phyloP scores from a whole-genome alignment of 2,888 invertebrate genomes.

The Branchellion lobata region DNA sequence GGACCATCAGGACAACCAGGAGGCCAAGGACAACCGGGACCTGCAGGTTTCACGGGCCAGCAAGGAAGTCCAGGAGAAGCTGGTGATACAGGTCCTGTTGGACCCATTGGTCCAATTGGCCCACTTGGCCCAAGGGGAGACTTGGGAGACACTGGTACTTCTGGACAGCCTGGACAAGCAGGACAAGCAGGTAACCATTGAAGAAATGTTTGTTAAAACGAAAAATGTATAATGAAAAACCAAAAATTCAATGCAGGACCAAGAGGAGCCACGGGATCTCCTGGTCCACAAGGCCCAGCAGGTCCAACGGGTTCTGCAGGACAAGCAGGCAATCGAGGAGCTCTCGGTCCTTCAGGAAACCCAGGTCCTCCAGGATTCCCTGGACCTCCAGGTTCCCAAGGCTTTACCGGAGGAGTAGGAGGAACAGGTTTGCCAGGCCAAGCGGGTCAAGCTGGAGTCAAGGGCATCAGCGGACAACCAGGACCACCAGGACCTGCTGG shows the following conservation, averaged over 20 bases:
- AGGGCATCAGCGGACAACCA: constrained; percentile 66
- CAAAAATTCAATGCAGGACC: constrained; percentile 2
- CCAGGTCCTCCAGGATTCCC: constrained; percentile 44
- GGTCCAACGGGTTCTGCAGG: constrained; percentile 47
- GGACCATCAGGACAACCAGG: constrained; percentile 48
- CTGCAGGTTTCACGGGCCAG: constrained; percentile 54
- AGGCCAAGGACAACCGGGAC: constrained; percentile 42
- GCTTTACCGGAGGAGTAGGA: constrained; percentile 46
- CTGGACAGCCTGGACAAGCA: constrained; percentile 35
- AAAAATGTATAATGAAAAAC: too few relatives aligned
- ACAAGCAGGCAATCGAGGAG: constrained; percentile 47
- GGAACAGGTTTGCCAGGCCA: constrained; percentile 45
- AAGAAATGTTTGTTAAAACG: too few relatives aligned
- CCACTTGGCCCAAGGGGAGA: constrained; percentile 42
- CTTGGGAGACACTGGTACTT: constrained; percentile 46
- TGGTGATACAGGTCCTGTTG: constrained; percentile 45
- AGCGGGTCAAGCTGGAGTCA: constrained; percentile 45
- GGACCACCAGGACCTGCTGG: constrained; percentile 41
- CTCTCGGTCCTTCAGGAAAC: constrained; percentile 45
- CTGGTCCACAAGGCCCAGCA: constrained; percentile 44
- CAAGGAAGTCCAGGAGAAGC: constrained; percentile 43
- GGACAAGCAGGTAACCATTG: constrained; percentile 35
- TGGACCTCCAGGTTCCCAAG: constrained; percentile 44
- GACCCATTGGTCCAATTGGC: constrained; percentile 43
- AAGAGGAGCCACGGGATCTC: constrained; percentile 15